A percentile compares a stretch with the other conserved stretches of the same genome.
Conservation (phyloP, 2,113 vertebrate genomes). For the Caracal caracal region DNA sequence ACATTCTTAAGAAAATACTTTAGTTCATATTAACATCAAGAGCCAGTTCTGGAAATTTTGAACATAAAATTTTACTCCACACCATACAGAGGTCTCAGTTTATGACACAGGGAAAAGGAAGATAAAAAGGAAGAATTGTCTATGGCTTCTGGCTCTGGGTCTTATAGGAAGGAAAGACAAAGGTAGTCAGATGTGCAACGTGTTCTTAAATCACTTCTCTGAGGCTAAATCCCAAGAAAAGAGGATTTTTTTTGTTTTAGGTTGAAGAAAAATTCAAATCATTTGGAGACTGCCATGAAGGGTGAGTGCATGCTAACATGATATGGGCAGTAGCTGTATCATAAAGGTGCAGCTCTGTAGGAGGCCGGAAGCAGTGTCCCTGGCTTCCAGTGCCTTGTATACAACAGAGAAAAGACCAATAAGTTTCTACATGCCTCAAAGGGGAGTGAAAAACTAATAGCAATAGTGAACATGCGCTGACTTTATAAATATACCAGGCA, state of each 20-base stretch:
- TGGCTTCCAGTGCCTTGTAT: not conserved
- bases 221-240: not conserved
- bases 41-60: not conserved
- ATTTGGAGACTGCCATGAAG: not conserved
- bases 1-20: not conserved
- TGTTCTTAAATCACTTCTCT: not conserved
- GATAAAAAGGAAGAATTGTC: not conserved
- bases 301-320: not conserved
- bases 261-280: not conserved
- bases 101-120: not conserved
- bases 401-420: not conserved
- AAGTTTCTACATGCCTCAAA: not conserved
- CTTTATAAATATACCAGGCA: not conserved
- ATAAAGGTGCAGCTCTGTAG: not conserved
- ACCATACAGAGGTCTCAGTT: not conserved
- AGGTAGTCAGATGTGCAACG: not conserved
- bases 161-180: not conserved
- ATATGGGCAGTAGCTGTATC: not conserved
- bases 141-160: not conserved
- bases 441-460: not conserved
- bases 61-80: not conserved
- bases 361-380: not conserved
- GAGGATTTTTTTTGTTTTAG: not conserved
- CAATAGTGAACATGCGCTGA: not conserved
- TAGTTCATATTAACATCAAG: not conserved